Evolutionary conservation across 2,797 vertebrate species (phyloP).

Genomic region (Tragelaphus eurycerus): DNA sequence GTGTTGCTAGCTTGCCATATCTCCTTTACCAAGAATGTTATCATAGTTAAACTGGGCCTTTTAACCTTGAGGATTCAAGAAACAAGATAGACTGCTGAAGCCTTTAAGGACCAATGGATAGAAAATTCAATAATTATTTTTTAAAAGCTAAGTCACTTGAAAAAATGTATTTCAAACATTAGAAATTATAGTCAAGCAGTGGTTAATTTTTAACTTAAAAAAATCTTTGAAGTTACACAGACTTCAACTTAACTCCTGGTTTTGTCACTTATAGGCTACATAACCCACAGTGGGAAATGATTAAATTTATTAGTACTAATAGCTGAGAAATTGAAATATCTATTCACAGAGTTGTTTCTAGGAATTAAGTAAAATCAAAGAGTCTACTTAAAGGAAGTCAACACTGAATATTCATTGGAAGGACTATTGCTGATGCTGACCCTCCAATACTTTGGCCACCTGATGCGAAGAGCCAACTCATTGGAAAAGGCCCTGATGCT

Average conservation of each 20-base stretch:
- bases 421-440: not conserved
- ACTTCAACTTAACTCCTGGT: not conserved
- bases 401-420: not conserved
- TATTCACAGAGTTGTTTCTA: not conserved
- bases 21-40: conserved; percentile 14
- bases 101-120: not conserved
- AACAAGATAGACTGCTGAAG: not conserved
- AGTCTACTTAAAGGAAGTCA: not conserved
- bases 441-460: not conserved
- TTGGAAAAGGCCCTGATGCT: not conserved
- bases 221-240: not conserved
- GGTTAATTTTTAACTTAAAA: not conserved
- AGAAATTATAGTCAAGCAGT: not conserved
- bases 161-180: conserved; percentile 26
- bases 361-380: not conserved
- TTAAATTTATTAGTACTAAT: not conserved
- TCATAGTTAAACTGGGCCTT: not conserved
- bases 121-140: not conserved
- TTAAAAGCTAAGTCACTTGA: not conserved
- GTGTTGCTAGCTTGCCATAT: not conserved
- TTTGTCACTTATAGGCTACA: not conserved
- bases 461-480: not conserved
- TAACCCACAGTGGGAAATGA: not conserved
- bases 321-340: not conserved
- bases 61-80: conserved; percentile 42